Evolutionary conservation across 2,113 vertebrate genomes (phyloP).

Genomic region (Motacilla tschutschensis): DNA sequence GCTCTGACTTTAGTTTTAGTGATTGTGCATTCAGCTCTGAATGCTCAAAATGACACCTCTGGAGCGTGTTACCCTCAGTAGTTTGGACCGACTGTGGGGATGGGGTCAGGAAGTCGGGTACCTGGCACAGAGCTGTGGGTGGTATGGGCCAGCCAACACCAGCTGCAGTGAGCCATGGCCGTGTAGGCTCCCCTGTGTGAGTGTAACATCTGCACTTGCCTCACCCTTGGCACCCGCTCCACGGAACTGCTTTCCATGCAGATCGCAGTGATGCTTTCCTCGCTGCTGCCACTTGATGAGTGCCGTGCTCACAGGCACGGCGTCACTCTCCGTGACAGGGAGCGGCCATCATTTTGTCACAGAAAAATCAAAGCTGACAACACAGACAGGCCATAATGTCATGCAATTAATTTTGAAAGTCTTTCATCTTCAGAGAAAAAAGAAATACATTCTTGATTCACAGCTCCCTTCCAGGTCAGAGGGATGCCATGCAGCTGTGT

Average conservation of each 20-base stretch:
- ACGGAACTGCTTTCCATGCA: accelerated
- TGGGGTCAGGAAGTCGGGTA: neutral
- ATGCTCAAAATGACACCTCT: neutral
- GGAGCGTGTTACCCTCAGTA: neutral
- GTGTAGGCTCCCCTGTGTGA: neutral
- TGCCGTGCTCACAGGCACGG: accelerated
- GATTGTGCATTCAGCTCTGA: neutral
- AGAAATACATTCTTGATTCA: neutral
- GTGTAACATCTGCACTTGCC: neutral
- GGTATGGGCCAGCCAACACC: neutral
- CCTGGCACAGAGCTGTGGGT: neutral
- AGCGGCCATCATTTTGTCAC: slow-evolving; percentile 13
- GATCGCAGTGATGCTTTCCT: neutral
- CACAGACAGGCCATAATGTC: slow-evolving; percentile 2
- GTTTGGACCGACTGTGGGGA: accelerated
- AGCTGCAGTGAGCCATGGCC: accelerated
- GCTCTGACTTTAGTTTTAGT: neutral
- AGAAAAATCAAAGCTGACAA: slow-evolving; percentile 46
- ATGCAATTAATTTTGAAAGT: slow-evolving; percentile 22
- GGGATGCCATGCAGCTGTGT: neutral
- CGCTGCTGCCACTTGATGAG: neutral
- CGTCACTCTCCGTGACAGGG: neutral
- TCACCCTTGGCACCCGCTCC: neutral
- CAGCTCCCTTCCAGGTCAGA: neutral
- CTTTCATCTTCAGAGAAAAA: slow-evolving; percentile 4